Conservation (phyloP, 2,113 vertebrate species). For the Oncorhynchus kisutch region DNA sequence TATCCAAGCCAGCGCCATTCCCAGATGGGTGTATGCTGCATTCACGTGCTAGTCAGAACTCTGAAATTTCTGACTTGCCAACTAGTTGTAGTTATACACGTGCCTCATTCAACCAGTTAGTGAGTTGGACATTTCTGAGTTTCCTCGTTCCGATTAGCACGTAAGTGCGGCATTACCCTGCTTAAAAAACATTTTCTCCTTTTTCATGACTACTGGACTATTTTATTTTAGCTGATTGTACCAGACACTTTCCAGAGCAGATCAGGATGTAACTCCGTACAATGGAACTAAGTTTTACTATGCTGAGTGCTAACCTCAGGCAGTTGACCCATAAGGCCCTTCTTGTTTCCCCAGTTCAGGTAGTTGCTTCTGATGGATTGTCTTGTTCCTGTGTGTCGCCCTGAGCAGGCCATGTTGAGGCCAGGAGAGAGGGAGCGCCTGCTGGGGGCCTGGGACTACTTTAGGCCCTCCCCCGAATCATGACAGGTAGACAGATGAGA, state of each 20-base stretch:
- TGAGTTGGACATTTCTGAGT: no score
- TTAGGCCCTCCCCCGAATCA: not conserved
- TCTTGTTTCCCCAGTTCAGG: constrained; percentile 39
- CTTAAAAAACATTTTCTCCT: not conserved
- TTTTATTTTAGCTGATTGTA: constrained; percentile 23
- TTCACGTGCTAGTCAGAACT: no score
- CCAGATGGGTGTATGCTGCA: no score
- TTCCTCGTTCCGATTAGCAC: no score
- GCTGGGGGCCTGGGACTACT: constrained; percentile 16
- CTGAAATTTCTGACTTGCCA: no score
- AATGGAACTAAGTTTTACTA: constrained; percentile 34
- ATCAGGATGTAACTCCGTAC: constrained; percentile 52
- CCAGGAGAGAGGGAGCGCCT: not conserved
- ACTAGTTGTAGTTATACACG: no score
- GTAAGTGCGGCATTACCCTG: no score
- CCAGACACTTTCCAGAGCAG: constrained; percentile 37
- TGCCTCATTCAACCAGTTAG: no score
- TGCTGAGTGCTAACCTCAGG: constrained; percentile 58
- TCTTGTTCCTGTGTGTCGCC: constrained; percentile 16
- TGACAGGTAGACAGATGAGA: not conserved
- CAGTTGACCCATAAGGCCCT: constrained; percentile 58
- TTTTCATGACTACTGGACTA: not conserved
- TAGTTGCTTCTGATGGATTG: constrained; percentile 23
- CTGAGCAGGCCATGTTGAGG: not conserved
- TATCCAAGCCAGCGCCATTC: no score